Evolutionary conservation across 2,888 invertebrate genomes (phyloP).

Genomic region (Cryptosula pallasiana): DNA sequence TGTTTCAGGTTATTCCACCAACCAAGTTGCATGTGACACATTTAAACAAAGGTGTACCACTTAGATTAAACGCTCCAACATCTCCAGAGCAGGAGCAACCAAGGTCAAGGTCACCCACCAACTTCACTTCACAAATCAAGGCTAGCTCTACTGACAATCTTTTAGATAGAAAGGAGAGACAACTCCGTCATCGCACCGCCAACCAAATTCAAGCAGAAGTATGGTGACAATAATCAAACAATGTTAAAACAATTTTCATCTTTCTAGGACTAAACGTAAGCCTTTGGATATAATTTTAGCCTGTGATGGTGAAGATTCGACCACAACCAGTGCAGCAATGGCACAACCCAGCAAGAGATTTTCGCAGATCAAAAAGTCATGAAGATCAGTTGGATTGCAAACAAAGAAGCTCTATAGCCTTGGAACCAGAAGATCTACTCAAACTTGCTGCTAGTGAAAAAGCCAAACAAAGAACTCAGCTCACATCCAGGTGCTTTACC

Average conservation of each 20-base stretch:
- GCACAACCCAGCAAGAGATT: neutral
- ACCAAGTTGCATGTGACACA: conserved; percentile 13
- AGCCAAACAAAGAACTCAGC: neutral
- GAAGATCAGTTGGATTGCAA: neutral
- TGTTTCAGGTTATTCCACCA: conserved; percentile 2
- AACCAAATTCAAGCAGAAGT: too few species aligned
- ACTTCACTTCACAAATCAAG: too few species aligned
- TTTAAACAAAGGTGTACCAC: neutral
- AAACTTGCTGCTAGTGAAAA: too few species aligned
- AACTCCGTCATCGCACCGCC: too few species aligned
- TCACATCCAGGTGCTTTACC: neutral
- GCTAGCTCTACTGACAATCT: too few species aligned
- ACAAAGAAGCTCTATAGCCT: neutral
- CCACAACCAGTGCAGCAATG: neutral
- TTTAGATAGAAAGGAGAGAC: too few species aligned
- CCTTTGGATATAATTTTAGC: neutral
- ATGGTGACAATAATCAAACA: too few species aligned
- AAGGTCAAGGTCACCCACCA: too few species aligned
- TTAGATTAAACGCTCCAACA: too few species aligned
- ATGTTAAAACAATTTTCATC: too few species aligned
- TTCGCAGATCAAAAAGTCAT: neutral
- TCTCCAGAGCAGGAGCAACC: neutral
- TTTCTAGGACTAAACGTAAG: too few species aligned
- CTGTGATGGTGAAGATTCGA: neutral
- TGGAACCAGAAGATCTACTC: neutral